Percentiles rank a stretch among this genome's conserved stretches.
Conservation (phyloP, 2,797 vertebrate genomes). For the Enteromius mattozi region DNA sequence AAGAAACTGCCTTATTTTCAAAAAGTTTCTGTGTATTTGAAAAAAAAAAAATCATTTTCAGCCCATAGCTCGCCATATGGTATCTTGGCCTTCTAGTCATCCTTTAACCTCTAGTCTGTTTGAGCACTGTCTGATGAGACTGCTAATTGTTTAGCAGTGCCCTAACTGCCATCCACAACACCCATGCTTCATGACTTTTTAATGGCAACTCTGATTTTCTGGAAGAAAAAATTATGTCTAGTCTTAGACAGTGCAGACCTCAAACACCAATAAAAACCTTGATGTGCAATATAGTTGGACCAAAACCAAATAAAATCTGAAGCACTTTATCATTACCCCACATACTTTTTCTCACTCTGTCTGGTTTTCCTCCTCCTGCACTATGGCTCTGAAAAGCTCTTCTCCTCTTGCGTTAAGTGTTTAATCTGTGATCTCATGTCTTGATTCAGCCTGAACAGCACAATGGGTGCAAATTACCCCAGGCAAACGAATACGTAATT, state of each 20-base stretch:
- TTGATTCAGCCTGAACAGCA: conserved; percentile 75
- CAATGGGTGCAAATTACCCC: conserved; percentile 78
- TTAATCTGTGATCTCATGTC: conserved; percentile 82
- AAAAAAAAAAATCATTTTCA: neutral
- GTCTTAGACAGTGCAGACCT: neutral
- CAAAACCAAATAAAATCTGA: conserved; percentile 4
- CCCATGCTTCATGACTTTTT: conserved; percentile 4
- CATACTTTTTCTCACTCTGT: conserved; percentile 47
- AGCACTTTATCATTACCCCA: conserved; percentile 33
- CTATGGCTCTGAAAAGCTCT: conserved; percentile 49
- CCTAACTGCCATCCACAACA: neutral
- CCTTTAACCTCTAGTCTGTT: neutral
- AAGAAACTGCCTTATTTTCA: neutral
- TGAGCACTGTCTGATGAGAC: neutral
- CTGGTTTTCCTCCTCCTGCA: conserved; percentile 53
- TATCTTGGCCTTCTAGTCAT: neutral
- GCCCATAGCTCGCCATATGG: neutral
- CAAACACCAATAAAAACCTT: neutral
- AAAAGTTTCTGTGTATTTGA: neutral
- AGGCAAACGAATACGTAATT: conserved; percentile 76
- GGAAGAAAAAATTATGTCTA: neutral
- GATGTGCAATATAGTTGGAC: neutral
- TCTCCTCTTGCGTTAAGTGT: conserved; percentile 72
- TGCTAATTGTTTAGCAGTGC: neutral
- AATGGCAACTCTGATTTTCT: neutral